Percentiles rank a stretch among this genome's conserved stretches.
Conservation (phyloP, 2,113 vertebrate genomes). For the Lophotis ruficrista region DNA sequence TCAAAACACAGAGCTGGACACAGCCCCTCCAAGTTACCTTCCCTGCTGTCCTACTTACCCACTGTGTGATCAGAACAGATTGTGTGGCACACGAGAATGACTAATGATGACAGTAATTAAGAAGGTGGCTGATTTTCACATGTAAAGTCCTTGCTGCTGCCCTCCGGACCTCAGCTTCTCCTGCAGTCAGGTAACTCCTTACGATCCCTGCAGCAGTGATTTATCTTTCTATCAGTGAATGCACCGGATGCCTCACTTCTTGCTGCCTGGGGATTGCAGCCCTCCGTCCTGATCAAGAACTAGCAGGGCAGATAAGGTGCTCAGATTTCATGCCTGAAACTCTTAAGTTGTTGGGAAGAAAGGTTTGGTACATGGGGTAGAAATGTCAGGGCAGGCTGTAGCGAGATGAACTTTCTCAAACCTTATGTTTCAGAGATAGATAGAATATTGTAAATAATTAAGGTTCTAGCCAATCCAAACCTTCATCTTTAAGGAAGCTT, state of each 20-base stretch:
- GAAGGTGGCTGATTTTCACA: not conserved
- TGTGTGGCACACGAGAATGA: fast-evolving
- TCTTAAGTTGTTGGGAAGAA: not conserved
- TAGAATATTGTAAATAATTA: not conserved
- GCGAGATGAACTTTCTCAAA: not conserved
- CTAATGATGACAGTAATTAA: slow-evolving; percentile 23
- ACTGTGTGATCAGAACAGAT: not conserved
- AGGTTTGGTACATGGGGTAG: not conserved
- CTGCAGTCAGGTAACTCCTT: not conserved
- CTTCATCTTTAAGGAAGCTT: not conserved
- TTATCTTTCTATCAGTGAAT: not conserved
- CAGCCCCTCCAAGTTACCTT: not conserved
- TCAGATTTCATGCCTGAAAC: not conserved
- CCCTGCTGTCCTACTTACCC: not conserved
- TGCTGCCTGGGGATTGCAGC: not conserved
- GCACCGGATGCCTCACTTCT: not conserved
- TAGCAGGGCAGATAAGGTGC: not conserved
- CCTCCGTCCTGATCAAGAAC: not conserved
- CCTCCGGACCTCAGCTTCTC: not conserved
- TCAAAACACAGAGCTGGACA: not conserved
- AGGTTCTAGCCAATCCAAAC: not conserved
- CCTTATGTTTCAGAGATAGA: not conserved
- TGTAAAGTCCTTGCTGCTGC: not conserved
- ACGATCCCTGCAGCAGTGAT: not conserved
- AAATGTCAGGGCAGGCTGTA: not conserved